Base-by-base conservation (phyloP, 2,888 invertebrate species). In the Thymelicus lineola region DNA sequence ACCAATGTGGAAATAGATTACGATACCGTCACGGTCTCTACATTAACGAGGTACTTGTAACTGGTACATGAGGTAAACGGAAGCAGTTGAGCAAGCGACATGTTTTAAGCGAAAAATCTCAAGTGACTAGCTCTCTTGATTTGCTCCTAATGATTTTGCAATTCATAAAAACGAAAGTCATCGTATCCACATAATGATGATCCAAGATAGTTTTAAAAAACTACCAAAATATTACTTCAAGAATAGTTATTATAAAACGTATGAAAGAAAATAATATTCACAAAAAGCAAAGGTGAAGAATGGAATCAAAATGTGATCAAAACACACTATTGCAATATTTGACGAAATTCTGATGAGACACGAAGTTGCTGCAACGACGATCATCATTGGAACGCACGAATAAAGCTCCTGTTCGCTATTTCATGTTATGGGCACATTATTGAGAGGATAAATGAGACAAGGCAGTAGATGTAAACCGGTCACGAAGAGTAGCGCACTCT, bases 401-500 rank as follows among this genome's bases (percentile, higher is more conserved):
- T 71, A 71, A 65, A 53, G 66, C 68, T 64, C 45, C 71, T 66
- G 75, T 73, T 74, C 59, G 75, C 42, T 64, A 63, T 63, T 64
- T 59, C 58, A 50, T 42, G 20, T 50, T 28, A 70, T 78, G 75
- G 75, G 77, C 77, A 80, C 75, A 77, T 77, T 81, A 70, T 53
- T 53, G 50, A 64, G 53, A 14, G 46, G 66, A 80, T 77, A 72
- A 75, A 73, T 72, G 73, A 53, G 17, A 45, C 71, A 74, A 79
- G 77, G 78, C 79, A 79, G 79, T 79, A 73, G 67, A 79, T 77
- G 74, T 73, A 74, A 79, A 78, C 81, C 76, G 83, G 88, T 90
- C 88, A 90, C 88, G 90, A 88, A 82, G 79, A 74, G 71, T 60
- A 46, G 64, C 64, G 64, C 59, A 59, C 59, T 46, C 62, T 64